Conservation (phyloP, 2,113 vertebrate species). For the Cricetomys ansorgei region DNA sequence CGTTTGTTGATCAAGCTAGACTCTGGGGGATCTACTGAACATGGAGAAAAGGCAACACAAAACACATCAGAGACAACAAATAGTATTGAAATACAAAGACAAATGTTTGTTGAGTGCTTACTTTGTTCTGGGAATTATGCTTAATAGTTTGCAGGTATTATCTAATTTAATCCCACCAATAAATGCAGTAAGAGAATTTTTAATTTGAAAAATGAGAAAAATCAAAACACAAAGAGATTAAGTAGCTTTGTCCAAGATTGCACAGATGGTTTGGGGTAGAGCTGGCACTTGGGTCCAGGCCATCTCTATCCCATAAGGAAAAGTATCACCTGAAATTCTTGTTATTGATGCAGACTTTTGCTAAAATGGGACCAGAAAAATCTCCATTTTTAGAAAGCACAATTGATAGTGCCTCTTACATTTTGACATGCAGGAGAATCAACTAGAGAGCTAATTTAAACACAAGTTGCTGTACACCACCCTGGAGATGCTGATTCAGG, state of each 20-base stretch:
- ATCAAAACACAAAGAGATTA: constrained; percentile 4
- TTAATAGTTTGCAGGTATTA: not conserved
- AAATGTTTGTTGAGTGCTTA: not conserved
- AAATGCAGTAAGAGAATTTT: not conserved
- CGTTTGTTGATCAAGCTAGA: not conserved
- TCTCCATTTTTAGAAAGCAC: not conserved
- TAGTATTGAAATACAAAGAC: not conserved
- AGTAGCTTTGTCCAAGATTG: constrained; percentile 1
- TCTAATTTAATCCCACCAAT: constrained; percentile 8
- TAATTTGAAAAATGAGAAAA: not conserved
- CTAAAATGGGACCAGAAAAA: not conserved
- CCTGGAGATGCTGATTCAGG: not conserved
- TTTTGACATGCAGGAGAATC: not conserved
- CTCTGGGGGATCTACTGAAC: not conserved
- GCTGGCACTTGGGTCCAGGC: not conserved
- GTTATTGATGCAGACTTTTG: not conserved
- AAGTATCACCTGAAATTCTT: not conserved
- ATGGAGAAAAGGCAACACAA: not conserved
- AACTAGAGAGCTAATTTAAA: not conserved
- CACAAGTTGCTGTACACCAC: not conserved
- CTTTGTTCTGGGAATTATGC: not conserved
- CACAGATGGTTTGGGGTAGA: not conserved
- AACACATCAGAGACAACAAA: not conserved
- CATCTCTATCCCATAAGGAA: not conserved
- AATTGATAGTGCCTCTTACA: not conserved